Base-by-base conservation (phyloP, 2,113 vertebrate species). In the Bambusicola thoracicus region DNA sequence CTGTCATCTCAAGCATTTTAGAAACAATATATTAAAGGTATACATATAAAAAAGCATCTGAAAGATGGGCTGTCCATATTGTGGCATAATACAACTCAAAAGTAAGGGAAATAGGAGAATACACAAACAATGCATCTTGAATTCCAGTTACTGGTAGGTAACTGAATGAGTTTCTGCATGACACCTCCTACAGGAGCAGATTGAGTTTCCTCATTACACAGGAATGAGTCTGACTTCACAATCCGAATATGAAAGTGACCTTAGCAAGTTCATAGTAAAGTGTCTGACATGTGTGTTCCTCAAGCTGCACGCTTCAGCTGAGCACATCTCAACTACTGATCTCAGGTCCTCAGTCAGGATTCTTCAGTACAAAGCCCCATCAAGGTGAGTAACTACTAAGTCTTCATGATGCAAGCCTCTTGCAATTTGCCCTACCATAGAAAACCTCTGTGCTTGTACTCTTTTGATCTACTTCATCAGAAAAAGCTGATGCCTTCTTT, bases 221-320 rank as follows among this genome's bases (percentile, higher is more conserved):
- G 61, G 20, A 62, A 12, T 32, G 59, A 48, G 43, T 32, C 32
- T 90, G 76, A 80, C 27, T 15, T 74, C 36, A 63, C 79, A 84
- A 73, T n/a, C 40, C 46, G 16, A 85, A 19, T 40, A 38, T 10
- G 16, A 76, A 85, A 46, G 34, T 82, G 38, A 84, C 13, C 44
- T 21, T 41, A 61, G 22, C 30, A 59, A 76, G 38, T 49, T 76
- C n/a, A 53, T 2, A 63, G n/a, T 82, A 49, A 0, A 65, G 8
- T 2, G 2, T 51, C 81, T 81, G 38, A 13, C 18, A 75, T 66
- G 59, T 2, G 5, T 16, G 7, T 46, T 46, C 34, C 0, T 0
- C 32, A 29, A 80, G 32, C 29, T 58, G 63, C 0, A 1, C 27
- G 36, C 58, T 82, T n/a, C 56, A 68, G 43, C 4, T 90, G 7